Percentiles rank a stretch among this genome's conserved stretches.
Evolutionary conservation across 2,888 invertebrate genomes (phyloP).

Genomic region (Penaeus monodon): DNA sequence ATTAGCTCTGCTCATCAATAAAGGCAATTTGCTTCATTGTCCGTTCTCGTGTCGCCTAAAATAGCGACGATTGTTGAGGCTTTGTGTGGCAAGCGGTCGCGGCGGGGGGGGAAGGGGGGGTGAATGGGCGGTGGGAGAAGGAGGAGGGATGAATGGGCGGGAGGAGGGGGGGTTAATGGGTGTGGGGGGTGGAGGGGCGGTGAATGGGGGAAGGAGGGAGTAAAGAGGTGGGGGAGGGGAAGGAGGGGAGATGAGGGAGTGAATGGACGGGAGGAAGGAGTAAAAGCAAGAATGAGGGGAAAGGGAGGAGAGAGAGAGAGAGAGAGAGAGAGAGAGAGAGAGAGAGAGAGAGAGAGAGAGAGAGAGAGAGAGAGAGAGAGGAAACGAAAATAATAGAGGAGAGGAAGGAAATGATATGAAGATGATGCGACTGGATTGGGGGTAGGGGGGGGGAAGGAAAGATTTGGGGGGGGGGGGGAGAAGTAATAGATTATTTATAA

Average conservation of each 20-base stretch:
- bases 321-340: no score
- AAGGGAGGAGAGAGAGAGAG: neutral
- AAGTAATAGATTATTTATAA: no score
- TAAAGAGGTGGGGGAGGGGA: neutral
- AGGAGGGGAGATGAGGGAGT: neutral
- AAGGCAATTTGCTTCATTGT: constrained; percentile 49
- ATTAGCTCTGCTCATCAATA: constrained; percentile 23
- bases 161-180: neutral
- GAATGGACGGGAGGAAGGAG: neutral
- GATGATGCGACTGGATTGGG: neutral
- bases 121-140: neutral
- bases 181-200: neutral
- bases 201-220: neutral
- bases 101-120: neutral
- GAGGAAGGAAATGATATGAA: neutral
- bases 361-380: neutral
- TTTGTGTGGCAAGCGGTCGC: constrained; percentile 34
- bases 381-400: neutral
- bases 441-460: neutral
- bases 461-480: neutral
- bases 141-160: neutral
- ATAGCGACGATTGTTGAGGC: constrained; percentile 12
- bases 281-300: no score
- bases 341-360: neutral
- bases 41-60: constrained; percentile 13